Evolutionary conservation across 2,113 vertebrate species (phyloP), one percentile per base, ranked within the genome.

Genomic region (Dicerorhinus sumatrensis): DNA sequence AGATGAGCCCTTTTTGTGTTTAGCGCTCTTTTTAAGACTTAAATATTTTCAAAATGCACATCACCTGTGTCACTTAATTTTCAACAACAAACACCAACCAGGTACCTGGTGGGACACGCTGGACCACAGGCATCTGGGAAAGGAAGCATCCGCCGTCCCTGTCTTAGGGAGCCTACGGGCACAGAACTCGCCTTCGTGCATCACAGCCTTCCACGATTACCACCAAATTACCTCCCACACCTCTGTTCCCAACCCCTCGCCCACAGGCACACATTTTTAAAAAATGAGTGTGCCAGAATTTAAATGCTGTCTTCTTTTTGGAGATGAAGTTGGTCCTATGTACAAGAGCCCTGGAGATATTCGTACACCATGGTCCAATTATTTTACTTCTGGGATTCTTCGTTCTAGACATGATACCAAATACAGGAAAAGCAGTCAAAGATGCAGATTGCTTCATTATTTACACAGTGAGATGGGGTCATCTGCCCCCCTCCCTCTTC

Each of bases 61-160:
- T 65, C 31, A 21, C 27, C n/a, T 6, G 25, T 16, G 48, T 60
- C 46, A 9, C 87, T 90, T 20, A 25, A 63, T 91, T 91, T 48
- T 94, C 79, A 81, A 9, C 18, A 36, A 54, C 51, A 46, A 72
- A 36, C 33, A 36, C 29, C 72, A 46, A 18, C 27, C 56, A 13
- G 12, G 21, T 8, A 9, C 17, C 21, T 31, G 20, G n/a, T 5
- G 1, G 46, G 10, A 58, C 0, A 1, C 31, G 8, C 8, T 8
- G 10, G 8, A 16, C 27, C 54, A 3, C 18, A 11, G 67, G 29
- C 7, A 25, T 12, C 48, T 48, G 54, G 25, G 48, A 80, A 67
- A 46, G 69, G 58, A 27, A n/a, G 58, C 42, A 21, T 42, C 33
- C 8, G 20, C 23, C 23, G 13, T 29, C 29, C 14, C 36, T 11